These are phyloP conservation scores for Zelleria hepariella DNA, from an alignment of 2,888 invertebrate species.

Conservation along the genomic window DNA sequence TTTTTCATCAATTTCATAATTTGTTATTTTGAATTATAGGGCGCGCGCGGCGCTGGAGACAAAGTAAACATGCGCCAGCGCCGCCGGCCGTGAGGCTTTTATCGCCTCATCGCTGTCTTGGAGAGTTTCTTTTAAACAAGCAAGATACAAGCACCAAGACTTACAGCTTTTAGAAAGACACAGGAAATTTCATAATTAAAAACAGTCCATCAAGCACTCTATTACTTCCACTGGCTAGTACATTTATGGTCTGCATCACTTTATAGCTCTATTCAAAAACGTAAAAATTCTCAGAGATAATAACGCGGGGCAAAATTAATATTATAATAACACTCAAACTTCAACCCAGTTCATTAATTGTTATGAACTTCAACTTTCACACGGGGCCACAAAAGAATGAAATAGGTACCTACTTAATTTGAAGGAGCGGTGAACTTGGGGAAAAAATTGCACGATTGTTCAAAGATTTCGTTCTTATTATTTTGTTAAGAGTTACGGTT, in stretches of 20 bases:
- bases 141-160: background rate
- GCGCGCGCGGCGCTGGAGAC: slow-evolving; percentile 54
- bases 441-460: background rate
- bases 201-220: background rate
- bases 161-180: background rate
- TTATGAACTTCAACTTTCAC: slow-evolving; percentile 22
- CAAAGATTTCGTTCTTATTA: background rate
- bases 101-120: background rate
- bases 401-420: background rate
- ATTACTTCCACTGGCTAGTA: background rate
- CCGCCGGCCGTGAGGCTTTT: slow-evolving; percentile 12
- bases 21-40: slow-evolving; percentile 68
- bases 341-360: slow-evolving; percentile 18
- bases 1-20: slow-evolving; percentile 68
- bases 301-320: background rate
- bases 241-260: background rate
- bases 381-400: slow-evolving; percentile 13
- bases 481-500: background rate
- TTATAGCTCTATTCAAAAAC: background rate
- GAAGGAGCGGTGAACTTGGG: slow-evolving; percentile 4
- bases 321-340: slow-evolving; percentile 11
- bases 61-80: slow-evolving; percentile 60
- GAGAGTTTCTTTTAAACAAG: background rate
- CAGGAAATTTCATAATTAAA: background rate
- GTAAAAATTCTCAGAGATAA: background rate